Evolutionary conservation across 1,140 invertebrate species (phyloP), one percentile per base, ranked within the genome.

Genomic region (Zaprionus davidi): DNA sequence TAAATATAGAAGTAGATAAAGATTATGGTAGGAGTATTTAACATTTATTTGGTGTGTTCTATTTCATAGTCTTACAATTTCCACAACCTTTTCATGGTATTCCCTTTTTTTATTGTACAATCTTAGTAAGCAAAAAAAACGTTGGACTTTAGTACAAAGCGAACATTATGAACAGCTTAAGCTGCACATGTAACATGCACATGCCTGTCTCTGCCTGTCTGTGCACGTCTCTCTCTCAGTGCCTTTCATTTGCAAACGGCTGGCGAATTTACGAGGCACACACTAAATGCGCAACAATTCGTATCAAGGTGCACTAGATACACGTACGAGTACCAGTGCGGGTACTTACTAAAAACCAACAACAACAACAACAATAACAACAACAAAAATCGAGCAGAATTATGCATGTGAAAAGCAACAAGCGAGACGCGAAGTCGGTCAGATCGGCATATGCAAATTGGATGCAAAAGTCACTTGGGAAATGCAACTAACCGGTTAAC

Each of bases 251-350:
- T 41, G 77, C 78, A 76, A 62, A 62, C n/a, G 26, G 28, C 17
- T 76, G 77, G 44, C 28, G 63, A 71, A 80, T 81, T 80, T 53
- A 67, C 34, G 72, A 80, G 62, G 56, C 62, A 44, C 22, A 59
- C 79, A 49, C 79, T 81, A 81, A 81, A 81, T 67, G 71, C 71
- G 59, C 67, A 65, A 51, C 78, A 31, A 53, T 22, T 62, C 63
- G 58, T 68, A 69, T 67, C 79, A 80, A 80, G 78, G 78, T 80
- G 78, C 71, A 51, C 78, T 53, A 75, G 71, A 71, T 79, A 44
- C 44, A 22, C 58, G 71, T 60, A 44, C n/a, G 15, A 7, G 15
- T 41, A 41, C 5, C 15, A n/a, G n/a, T 9, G 4, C n/a, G 41
- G n/a, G 41, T 46, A 46, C 41, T 46, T 46, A 71, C 41, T 66